phyloP scores from a whole-genome alignment of 2,797 vertebrate genomes.

The Tragelaphus eurycerus region DNA sequence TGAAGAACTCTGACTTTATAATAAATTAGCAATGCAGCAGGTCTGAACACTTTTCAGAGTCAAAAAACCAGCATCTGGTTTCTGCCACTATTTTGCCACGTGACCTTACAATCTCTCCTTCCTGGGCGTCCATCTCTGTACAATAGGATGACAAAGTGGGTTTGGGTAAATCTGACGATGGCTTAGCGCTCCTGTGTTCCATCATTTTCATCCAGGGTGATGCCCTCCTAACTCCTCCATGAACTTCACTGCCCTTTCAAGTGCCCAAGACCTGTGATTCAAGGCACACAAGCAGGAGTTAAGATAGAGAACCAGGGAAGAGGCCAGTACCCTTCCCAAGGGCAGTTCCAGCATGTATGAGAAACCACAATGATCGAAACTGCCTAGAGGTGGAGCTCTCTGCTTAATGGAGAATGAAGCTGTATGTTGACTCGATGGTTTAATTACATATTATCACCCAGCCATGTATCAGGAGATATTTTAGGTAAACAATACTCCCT shows the following conservation, averaged over 20 bases:
- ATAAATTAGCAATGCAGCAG: not conserved
- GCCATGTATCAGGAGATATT: not conserved
- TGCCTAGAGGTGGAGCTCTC: not conserved
- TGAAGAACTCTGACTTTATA: not conserved
- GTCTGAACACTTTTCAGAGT: not conserved
- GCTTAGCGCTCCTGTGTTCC: not conserved
- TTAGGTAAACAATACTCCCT: not conserved
- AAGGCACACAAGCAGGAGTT: not conserved
- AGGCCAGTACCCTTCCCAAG: not conserved
- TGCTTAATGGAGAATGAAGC: not conserved
- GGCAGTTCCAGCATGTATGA: not conserved
- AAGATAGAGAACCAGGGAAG: not conserved
- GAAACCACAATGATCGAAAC: not conserved
- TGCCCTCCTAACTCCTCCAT: not conserved
- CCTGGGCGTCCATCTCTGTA: not conserved
- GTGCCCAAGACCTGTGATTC: not conserved
- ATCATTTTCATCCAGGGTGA: not conserved
- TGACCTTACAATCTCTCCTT: not conserved
- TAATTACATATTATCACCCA: not conserved
- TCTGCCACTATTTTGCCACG: not conserved
- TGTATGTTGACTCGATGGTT: not conserved
- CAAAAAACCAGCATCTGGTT: not conserved
- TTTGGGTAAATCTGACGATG: not conserved
- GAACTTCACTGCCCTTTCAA: not conserved
- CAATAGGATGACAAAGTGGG: not conserved